Conservation (phyloP, 2,888 invertebrate genomes). For the Euzetes globulus region DNA sequence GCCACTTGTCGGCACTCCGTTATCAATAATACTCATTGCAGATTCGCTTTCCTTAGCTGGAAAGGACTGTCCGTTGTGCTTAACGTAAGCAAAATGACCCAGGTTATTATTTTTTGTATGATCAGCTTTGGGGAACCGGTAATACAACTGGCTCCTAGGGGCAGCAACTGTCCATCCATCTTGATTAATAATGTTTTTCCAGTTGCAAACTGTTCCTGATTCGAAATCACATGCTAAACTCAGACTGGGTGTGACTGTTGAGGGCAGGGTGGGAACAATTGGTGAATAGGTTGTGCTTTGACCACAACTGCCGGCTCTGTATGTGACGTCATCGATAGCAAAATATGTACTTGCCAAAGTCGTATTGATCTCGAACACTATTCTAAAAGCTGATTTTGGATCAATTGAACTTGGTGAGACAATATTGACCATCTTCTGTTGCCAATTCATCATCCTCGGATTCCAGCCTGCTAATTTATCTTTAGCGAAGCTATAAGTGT, state of each 20-base stretch:
- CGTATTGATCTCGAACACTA: no score
- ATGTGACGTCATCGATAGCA: not conserved
- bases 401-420: no score
- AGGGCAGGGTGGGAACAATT: not conserved
- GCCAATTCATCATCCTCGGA: no score
- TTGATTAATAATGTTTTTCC: slow-evolving; percentile 12
- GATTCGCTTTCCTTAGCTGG: not conserved
- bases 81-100: not conserved
- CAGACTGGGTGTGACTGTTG: not conserved
- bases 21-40: not conserved
- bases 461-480: no score
- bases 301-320: not conserved
- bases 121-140: not conserved
- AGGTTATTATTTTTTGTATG: not conserved
- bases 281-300: no score
- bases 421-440: no score
- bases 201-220: slow-evolving; percentile 35
- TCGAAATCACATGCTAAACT: slow-evolving; percentile 39
- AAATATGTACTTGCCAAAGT: not conserved
- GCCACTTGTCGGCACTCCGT: not conserved
- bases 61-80: not conserved
- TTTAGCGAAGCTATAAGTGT: no score
- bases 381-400: no score
- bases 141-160: no score
- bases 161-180: not conserved